Conservation (phyloP, 1,140 invertebrate genomes). For the Coboldia fuscipes region DNA sequence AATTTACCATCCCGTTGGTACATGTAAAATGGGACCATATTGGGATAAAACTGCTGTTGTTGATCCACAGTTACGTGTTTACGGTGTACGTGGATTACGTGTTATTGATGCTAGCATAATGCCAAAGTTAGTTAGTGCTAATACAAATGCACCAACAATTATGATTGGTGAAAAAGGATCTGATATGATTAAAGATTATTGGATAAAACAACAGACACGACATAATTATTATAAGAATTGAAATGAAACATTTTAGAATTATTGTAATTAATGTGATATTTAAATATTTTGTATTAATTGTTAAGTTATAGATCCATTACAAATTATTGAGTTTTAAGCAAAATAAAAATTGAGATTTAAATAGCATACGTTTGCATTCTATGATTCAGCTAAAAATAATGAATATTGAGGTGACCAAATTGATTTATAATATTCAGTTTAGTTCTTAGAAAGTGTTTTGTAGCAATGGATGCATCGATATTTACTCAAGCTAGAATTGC, state of each 20-base stretch:
- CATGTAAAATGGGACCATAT: conserved; percentile 80
- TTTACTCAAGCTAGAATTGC: conserved; percentile 27
- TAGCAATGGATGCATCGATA: conserved; percentile 10
- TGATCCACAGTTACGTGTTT: conserved; percentile 58
- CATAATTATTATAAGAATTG: no score
- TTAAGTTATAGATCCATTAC: no score
- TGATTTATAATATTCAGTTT: not conserved
- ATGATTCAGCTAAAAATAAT: not conserved
- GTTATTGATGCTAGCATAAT: conserved; percentile 72
- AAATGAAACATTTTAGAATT: no score
- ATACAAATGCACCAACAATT: conserved; percentile 63
- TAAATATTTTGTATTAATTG: no score
- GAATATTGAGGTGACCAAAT: not conserved
- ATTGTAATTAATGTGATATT: no score
- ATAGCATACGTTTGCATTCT: no score
- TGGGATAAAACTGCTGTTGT: conserved; percentile 71
- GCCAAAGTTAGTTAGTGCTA: conserved; percentile 62
- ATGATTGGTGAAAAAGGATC: conserved; percentile 72
- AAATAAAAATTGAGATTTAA: no score
- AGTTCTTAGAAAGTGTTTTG: no score
- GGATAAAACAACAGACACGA: conserved; percentile 27
- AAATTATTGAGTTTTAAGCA: no score
- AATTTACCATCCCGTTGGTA: conserved; percentile 73
- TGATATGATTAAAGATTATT: conserved; percentile 62
- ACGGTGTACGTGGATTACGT: conserved; percentile 52